phyloP scores from a whole-genome alignment of 2,888 invertebrate species.

The Carcina quercana region DNA sequence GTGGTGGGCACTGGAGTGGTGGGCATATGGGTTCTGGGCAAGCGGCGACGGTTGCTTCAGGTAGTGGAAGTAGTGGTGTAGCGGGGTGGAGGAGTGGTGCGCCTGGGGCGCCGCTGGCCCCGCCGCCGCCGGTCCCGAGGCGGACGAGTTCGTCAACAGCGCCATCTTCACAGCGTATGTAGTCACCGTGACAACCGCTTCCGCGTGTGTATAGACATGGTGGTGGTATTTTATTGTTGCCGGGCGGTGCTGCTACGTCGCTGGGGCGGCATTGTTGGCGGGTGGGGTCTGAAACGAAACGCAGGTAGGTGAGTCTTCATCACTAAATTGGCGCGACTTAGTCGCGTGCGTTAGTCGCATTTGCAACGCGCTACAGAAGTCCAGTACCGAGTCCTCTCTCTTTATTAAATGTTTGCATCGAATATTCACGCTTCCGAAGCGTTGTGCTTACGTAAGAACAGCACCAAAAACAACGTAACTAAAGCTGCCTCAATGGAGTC shows the following conservation, averaged over 20 bases:
- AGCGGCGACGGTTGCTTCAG: constrained; percentile 71
- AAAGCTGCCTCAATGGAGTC: too few relatives aligned
- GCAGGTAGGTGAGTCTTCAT: too few relatives aligned
- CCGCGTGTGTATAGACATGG: constrained; percentile 42
- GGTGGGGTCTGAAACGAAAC: constrained; percentile 3
- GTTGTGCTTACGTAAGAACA: too few relatives aligned
- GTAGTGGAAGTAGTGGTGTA: constrained; percentile 73
- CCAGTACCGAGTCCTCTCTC: too few relatives aligned
- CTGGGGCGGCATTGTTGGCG: constrained; percentile 2
- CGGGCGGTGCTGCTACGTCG: not conserved
- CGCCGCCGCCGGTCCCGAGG: constrained; percentile 49
- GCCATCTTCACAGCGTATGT: constrained; percentile 47
- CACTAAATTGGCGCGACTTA: too few relatives aligned
- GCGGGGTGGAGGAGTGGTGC: constrained; percentile 69
- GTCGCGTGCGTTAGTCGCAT: too few relatives aligned
- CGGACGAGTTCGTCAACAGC: constrained; percentile 61
- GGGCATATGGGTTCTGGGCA: constrained; percentile 64
- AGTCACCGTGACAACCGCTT: constrained; percentile 58
- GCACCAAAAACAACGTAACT: too few relatives aligned
- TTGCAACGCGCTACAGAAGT: too few relatives aligned
- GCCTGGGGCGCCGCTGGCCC: constrained; percentile 57
- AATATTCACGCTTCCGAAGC: too few relatives aligned
- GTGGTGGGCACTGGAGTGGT: constrained; percentile 63
- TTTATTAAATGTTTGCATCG: too few relatives aligned
- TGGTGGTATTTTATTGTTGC: not conserved